Percentiles rank a stretch among this genome's conserved stretches.
Evolutionary conservation across 2,888 invertebrate genomes (phyloP).

Genomic region (Protonemura montana): DNA sequence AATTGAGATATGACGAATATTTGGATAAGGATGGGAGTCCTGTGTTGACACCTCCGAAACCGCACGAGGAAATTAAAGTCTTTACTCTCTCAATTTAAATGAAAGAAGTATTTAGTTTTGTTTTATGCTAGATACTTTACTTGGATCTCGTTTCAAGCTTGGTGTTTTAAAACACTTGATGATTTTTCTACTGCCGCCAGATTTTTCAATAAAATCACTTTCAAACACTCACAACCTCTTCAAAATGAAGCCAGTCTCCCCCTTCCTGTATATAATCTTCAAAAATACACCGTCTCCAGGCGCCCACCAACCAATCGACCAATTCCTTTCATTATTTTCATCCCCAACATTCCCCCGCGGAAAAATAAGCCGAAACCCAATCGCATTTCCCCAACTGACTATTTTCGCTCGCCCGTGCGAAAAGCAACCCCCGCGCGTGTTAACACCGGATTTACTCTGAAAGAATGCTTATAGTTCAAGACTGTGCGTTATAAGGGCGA

Average conservation of each 20-base stretch:
- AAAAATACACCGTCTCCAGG: neutral
- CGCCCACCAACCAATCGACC: neutral
- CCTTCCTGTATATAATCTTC: neutral
- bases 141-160: too few species aligned
- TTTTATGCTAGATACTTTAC: neutral
- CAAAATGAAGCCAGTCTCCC: too few species aligned
- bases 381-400: constrained; percentile 44
- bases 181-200: too few species aligned
- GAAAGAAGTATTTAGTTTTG: neutral
- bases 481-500: constrained; percentile 45
- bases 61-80: constrained; percentile 38
- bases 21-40: constrained; percentile 36
- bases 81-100: neutral
- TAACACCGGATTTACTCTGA: constrained; percentile 47
- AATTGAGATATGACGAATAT: constrained; percentile 34
- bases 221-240: too few species aligned
- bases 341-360: constrained; percentile 29
- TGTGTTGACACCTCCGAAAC: constrained; percentile 36
- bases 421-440: constrained; percentile 41
- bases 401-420: constrained; percentile 44
- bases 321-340: constrained; percentile 38
- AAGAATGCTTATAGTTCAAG: constrained; percentile 46
- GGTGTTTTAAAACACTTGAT: too few species aligned
- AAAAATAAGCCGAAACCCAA: constrained; percentile 39
- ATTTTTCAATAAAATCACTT: too few species aligned